Evolutionary conservation across 2,797 vertebrate genomes (phyloP).

Genomic region (Diglossa cyanea): DNA sequence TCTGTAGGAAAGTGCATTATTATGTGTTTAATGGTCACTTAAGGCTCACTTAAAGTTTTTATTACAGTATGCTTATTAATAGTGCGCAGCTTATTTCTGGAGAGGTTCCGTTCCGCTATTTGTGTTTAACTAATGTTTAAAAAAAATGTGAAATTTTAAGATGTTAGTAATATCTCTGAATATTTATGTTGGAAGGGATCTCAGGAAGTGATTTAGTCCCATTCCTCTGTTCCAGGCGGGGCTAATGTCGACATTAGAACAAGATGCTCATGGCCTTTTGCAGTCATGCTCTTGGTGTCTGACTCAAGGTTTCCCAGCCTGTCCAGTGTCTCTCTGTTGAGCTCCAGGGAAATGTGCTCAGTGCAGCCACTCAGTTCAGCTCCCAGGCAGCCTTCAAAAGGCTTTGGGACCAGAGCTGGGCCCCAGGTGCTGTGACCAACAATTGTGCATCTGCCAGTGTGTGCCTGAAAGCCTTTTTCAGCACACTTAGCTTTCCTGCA

Average conservation of each 20-base stretch:
- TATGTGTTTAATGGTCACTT: neutral
- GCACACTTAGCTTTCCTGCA: neutral
- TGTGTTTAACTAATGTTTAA: neutral
- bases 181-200: slow-evolving; percentile 39
- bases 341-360: neutral
- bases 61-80: neutral
- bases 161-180: neutral
- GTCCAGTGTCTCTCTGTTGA: neutral
- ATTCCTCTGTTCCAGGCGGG: neutral
- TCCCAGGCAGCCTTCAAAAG: neutral
- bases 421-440: neutral
- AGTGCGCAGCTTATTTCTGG: neutral
- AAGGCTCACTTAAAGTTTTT: neutral
- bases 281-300: neutral
- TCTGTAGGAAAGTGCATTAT: neutral
- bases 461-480: neutral
- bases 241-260: neutral
- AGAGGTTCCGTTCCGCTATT: neutral
- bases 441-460: neutral
- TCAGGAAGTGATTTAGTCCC: slow-evolving; percentile 1
- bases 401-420: neutral
- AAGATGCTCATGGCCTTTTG: neutral
- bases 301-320: neutral
- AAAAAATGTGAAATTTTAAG: neutral
- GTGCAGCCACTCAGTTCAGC: neutral